phyloP scores from a whole-genome alignment of 2,113 vertebrate genomes.

The Podarcis muralis region DNA sequence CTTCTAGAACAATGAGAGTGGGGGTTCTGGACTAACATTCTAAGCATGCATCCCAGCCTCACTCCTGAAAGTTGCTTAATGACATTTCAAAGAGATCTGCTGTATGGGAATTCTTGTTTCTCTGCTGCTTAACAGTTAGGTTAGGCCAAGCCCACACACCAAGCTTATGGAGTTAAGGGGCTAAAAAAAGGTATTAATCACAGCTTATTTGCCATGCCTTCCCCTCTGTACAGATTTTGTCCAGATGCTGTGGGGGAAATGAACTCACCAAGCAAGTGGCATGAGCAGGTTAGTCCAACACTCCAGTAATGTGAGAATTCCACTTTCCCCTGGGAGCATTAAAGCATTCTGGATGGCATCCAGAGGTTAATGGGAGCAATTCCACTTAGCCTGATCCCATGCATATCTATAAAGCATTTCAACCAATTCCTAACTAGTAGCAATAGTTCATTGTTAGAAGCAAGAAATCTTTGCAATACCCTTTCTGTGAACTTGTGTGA shows the following conservation, averaged over 20 bases:
- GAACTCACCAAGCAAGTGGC: not conserved
- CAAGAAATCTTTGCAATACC: not conserved
- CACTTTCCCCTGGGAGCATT: not conserved
- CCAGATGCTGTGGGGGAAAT: slow-evolving; percentile 20
- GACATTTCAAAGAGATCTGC: not conserved
- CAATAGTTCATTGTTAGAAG: not conserved
- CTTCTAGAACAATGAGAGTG: slow-evolving; percentile 43
- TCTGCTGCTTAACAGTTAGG: not conserved
- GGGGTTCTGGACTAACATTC: slow-evolving; percentile 54
- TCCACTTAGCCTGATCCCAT: not conserved
- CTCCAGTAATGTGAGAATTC: not conserved
- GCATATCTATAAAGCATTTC: not conserved
- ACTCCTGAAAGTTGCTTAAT: not conserved
- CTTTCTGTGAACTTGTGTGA: not conserved
- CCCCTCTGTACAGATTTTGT: not conserved
- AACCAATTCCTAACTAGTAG: not conserved
- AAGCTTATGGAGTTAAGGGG: not conserved
- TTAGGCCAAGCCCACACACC: slow-evolving; percentile 3
- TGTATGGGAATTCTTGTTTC: not conserved
- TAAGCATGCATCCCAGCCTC: slow-evolving; percentile 21
- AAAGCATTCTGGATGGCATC: not conserved
- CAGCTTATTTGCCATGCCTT: slow-evolving; percentile 1
- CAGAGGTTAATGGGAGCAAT: not conserved
- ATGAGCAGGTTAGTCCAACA: not conserved
- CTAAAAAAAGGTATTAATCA: slow-evolving; percentile 19